Base-by-base conservation (phyloP, 2,113 vertebrate species). In the Hippotragus niger region DNA sequence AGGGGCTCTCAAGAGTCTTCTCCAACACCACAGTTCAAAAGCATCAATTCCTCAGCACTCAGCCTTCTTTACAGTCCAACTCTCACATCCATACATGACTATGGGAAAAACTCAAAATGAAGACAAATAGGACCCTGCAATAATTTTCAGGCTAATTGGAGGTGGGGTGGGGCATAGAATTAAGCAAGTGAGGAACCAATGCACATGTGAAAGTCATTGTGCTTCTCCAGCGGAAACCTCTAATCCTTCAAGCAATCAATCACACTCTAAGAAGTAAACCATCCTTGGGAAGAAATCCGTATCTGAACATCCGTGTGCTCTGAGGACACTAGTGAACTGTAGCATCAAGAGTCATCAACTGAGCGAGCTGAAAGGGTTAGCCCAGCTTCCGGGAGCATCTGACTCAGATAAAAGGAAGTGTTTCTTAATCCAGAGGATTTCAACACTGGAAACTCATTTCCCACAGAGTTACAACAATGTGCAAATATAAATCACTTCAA, bases 391-490 rank as follows among this genome's bases (percentile, higher is more conserved):
- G 33, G 90, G 84, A 88, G 60, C 2, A 1, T 82, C 64, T 97
- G 94, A 96, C 55, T 96, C 95, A 95, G 50, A 91, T 47, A 60
- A 89, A 93, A 95, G 91, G 55, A 71, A 47, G 13, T 62, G 15
- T 82, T 83, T 85, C 76, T 80, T 86, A 93, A n/a, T 88, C 50
- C 67, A 12, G 52, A 71, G 60, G 90, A 55, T 92, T 81, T 91
- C 74, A 83, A 62, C 88, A 85, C 31, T 2, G 64, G 60, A 71
- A 83, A 95, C 25, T 74, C 74, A 52, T 55, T 92, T 97, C 95
- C 76, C 82, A 31, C 58, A 60, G 88, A 97, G 23, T 17, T 1
- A 52, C 62, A 85, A 52, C 58, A 90, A 88, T 52, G 36, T 31
- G 27, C 67, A 58, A 60, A 19, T 25, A 55, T 45, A 88, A 81